A percentile compares a stretch with the other conserved stretches of the same genome.
phyloP scores from a whole-genome alignment of 64 coral and sea anemone species.

The Stichodactyla mertensii region DNA sequence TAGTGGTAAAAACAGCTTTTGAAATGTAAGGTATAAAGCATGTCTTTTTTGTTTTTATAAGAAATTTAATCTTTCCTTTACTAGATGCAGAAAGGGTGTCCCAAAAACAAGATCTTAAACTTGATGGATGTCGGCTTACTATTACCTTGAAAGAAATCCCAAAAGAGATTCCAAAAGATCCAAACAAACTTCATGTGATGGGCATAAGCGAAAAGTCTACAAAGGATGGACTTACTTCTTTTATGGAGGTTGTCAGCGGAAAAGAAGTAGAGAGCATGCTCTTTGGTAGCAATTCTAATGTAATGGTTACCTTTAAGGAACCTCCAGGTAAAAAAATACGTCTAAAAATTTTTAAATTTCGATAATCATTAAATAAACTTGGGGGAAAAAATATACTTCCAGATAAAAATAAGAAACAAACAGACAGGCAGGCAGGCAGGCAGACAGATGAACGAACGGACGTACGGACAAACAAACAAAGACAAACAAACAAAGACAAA shows the following conservation, averaged over 20 bases:
- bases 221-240: slow-evolving; percentile 30
- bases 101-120: neutral
- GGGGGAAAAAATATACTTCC: too few relatives aligned
- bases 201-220: slow-evolving; percentile 34
- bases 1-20: too few relatives aligned
- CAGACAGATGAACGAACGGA: too few relatives aligned
- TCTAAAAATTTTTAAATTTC: too few relatives aligned
- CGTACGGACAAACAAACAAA: too few relatives aligned
- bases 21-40: too few relatives aligned
- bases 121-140: neutral
- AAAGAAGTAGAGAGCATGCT: slow-evolving; percentile 24
- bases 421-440: too few relatives aligned
- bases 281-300: slow-evolving; percentile 30
- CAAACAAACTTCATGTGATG: slow-evolving; percentile 30
- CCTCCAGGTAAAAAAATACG: slow-evolving; percentile 30
- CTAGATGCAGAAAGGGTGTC: slow-evolving; percentile 29
- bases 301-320: slow-evolving; percentile 18
- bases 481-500: too few relatives aligned
- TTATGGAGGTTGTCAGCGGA: slow-evolving; percentile 40
- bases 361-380: too few relatives aligned
- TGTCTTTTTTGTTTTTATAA: neutral
- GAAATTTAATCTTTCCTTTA: too few relatives aligned
- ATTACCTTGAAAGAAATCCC: slow-evolving; percentile 1
- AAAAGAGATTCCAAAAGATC: slow-evolving; percentile 50
- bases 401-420: too few relatives aligned